Evolutionary conservation across 2,888 invertebrate genomes (phyloP).

Genomic region (Nomada ferruginata): DNA sequence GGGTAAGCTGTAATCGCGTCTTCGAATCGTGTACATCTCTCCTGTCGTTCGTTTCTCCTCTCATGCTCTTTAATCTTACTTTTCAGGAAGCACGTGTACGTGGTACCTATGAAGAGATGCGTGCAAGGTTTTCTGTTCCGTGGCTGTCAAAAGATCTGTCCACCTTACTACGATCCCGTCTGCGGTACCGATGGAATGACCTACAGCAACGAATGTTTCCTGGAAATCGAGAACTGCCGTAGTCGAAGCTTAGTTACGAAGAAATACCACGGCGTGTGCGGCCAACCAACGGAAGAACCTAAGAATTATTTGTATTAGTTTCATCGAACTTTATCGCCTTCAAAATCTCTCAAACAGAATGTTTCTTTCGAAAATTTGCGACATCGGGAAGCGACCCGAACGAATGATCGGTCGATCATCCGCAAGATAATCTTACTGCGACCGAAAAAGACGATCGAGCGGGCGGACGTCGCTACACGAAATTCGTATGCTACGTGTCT

Average conservation of each 20-base stretch:
- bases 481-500: slow-evolving; percentile 15
- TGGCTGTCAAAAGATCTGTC: slow-evolving; percentile 94
- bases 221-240: slow-evolving; percentile 95
- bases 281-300: slow-evolving; percentile 93
- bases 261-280: slow-evolving; percentile 93
- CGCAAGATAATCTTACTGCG: background rate
- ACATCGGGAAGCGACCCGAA: slow-evolving; percentile 25
- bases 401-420: slow-evolving; percentile 5
- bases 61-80: too few species aligned
- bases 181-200: slow-evolving; percentile 97
- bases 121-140: slow-evolving; percentile 93
- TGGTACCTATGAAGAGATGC: slow-evolving; percentile 95
- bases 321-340: slow-evolving; percentile 19
- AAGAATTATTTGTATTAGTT: slow-evolving; percentile 93
- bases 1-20: slow-evolving; percentile 86
- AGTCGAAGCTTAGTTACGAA: slow-evolving; percentile 91
- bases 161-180: slow-evolving; percentile 94
- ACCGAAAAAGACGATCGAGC: background rate
- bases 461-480: background rate
- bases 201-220: slow-evolving; percentile 96
- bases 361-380: slow-evolving; percentile 9
- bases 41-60: background rate
- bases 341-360: slow-evolving; percentile 35
- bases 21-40: slow-evolving; percentile 8
- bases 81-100: slow-evolving; percentile 93